Base-by-base conservation (phyloP, 2,113 vertebrate genomes). In the Panurus biarmicus region DNA sequence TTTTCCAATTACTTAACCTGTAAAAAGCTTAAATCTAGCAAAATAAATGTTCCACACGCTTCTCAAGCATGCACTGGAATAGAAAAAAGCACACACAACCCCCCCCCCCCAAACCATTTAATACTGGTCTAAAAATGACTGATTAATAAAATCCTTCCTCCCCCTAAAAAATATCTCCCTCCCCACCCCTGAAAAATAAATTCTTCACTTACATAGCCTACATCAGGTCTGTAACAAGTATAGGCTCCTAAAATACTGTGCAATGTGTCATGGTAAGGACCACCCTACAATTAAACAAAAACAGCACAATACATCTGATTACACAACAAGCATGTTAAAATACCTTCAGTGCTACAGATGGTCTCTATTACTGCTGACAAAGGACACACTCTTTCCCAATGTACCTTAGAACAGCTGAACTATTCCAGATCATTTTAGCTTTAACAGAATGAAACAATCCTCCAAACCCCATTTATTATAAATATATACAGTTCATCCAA, bases 181-280 rank as follows among this genome's bases (percentile, higher is more conserved):
- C 56, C 61, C 33, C 40, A 48, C 3, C 7, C 28, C 6, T 5
- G 0, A 35, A 70, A 33, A 72, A 33, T 8, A 51, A 73, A 54
- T 74, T 69, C 23, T 80, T 93, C 58, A 98, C 99, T 99, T 98
- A 99, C 99, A 50, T 99, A 99, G 93, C 99, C 99, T 66, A 99
- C 99, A 54, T 99, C 99, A 53, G 99, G 99, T 94, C 99, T 98
- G 97, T 99, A 99, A 96, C 99, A 99, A 38, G 99, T 99, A 92
- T 99, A 99, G 11, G 99, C 99, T 97, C 99, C 99, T 95, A 99
- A 97, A 97, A 99, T 97, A 97, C 98, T 99, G 98, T 99, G 99
- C 98, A 99, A 93, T 8, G 97, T 98, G 77, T 99, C 98, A 62
- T 99, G 98, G 86, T 99, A 99, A 16, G 99, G 99, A 64, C 99